A percentile compares a stretch with the other conserved stretches of the same genome.
Conservation (phyloP, 2,888 invertebrate genomes). For the Bimastos eiseni region DNA sequence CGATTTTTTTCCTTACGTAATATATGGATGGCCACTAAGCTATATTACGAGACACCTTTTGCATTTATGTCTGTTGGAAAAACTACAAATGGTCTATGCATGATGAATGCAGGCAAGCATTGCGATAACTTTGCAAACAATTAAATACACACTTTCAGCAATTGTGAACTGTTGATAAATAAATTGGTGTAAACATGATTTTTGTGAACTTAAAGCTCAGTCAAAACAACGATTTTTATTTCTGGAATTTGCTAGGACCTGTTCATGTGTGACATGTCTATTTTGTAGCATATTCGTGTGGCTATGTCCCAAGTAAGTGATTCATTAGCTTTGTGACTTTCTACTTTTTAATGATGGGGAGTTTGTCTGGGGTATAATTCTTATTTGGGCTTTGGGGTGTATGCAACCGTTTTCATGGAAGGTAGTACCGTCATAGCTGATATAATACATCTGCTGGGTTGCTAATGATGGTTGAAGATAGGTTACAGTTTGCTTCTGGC, state of each 20-base stretch:
- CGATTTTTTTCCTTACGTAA: too few relatives aligned
- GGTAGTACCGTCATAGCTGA: too few relatives aligned
- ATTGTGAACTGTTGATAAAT: not conserved
- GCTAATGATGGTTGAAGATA: too few relatives aligned
- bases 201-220: not conserved
- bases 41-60: not conserved
- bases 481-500: too few relatives aligned
- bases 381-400: too few relatives aligned
- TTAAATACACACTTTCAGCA: not conserved
- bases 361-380: too few relatives aligned
- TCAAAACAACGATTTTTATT: not conserved
- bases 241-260: not conserved
- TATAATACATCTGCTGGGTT: too few relatives aligned
- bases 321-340: not conserved
- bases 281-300: constrained; percentile 18
- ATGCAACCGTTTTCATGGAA: too few relatives aligned
- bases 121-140: not conserved
- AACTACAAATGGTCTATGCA: not conserved
- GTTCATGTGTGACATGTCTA: not conserved
- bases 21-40: too few relatives aligned
- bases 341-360: not conserved
- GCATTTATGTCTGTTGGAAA: not conserved
- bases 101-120: not conserved
- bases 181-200: not conserved
- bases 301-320: constrained; percentile 15